Conservation (phyloP, 2,888 invertebrate genomes). For the Chirona hameri region DNA sequence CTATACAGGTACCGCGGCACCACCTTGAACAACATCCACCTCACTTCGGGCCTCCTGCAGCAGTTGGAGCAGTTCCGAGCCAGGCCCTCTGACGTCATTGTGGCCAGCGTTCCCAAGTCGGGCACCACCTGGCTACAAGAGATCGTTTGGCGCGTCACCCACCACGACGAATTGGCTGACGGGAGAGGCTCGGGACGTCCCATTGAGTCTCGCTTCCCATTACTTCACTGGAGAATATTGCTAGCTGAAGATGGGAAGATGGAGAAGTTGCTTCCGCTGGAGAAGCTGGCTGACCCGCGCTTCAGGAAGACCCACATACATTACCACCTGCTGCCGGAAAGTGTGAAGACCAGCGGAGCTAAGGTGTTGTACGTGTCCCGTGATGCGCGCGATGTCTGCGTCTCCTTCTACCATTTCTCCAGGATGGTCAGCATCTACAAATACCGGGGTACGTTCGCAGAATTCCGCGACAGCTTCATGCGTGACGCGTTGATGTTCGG, state of each 20-base stretch:
- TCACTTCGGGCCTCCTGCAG: no score
- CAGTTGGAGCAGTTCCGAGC: slow-evolving; percentile 38
- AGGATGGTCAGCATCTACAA: slow-evolving; percentile 60
- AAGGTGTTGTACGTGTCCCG: no score
- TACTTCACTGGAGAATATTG: slow-evolving; percentile 41
- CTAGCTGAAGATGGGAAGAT: no score
- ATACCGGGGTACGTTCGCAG: slow-evolving; percentile 53
- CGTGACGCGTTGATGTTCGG: neutral
- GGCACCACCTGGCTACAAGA: slow-evolving; percentile 48
- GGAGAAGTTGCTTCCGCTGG: slow-evolving; percentile 31
- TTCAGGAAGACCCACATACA: slow-evolving; percentile 65
- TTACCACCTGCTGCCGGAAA: no score
- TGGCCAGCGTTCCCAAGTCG: slow-evolving; percentile 42
- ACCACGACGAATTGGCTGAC: no score
- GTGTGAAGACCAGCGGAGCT: no score
- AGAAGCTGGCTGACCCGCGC: slow-evolving; percentile 47
- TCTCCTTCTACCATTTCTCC: slow-evolving; percentile 68
- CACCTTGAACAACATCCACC: no score
- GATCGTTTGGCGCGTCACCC: no score
- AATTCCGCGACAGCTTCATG: slow-evolving; percentile 56
- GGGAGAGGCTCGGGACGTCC: no score
- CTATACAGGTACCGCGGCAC: no score
- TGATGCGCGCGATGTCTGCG: no score
- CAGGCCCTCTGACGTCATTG: slow-evolving; percentile 40
- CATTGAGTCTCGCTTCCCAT: slow-evolving; percentile 44